Evolutionary conservation across 2,888 invertebrate species (phyloP).

Genomic region (Nebria salina): DNA sequence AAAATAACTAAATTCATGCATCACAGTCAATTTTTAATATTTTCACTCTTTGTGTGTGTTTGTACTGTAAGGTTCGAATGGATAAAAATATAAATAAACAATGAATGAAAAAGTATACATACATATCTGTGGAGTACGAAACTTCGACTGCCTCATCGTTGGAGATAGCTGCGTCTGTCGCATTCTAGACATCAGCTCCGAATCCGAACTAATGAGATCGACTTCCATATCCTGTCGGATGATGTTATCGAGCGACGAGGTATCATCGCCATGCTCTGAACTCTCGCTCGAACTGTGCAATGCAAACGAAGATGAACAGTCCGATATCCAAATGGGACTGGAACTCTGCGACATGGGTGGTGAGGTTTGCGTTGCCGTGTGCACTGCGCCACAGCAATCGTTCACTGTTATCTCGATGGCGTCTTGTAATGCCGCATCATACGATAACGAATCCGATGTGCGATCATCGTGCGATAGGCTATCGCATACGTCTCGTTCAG

Average conservation of each 20-base stretch:
- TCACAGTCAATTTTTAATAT: too few relatives aligned
- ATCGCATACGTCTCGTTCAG: neutral
- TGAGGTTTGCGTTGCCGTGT: slow-evolving; percentile 58
- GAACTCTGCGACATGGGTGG: slow-evolving; percentile 62
- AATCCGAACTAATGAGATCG: slow-evolving; percentile 42
- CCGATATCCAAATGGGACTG: slow-evolving; percentile 63
- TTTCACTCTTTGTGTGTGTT: too few relatives aligned
- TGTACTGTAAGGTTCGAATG: too few relatives aligned
- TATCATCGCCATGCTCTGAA: slow-evolving; percentile 54
- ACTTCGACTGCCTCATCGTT: slow-evolving; percentile 23
- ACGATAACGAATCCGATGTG: slow-evolving; percentile 30
- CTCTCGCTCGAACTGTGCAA: slow-evolving; percentile 57
- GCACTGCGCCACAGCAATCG: slow-evolving; percentile 46
- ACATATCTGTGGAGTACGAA: slow-evolving; percentile 31
- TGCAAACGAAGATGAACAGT: slow-evolving; percentile 59
- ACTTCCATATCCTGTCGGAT: slow-evolving; percentile 6
- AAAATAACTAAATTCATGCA: too few relatives aligned
- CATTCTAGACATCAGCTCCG: slow-evolving; percentile 35
- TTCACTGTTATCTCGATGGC: slow-evolving; percentile 41
- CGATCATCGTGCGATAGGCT: slow-evolving; percentile 22
- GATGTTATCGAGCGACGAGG: slow-evolving; percentile 38
- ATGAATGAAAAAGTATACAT: slow-evolving; percentile 2
- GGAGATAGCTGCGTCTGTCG: slow-evolving; percentile 17
- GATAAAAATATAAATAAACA: neutral
- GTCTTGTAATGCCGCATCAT: slow-evolving; percentile 34